Conservation (phyloP, 2,797 vertebrate genomes). For the Poeciliopsis paucimaculata region DNA sequence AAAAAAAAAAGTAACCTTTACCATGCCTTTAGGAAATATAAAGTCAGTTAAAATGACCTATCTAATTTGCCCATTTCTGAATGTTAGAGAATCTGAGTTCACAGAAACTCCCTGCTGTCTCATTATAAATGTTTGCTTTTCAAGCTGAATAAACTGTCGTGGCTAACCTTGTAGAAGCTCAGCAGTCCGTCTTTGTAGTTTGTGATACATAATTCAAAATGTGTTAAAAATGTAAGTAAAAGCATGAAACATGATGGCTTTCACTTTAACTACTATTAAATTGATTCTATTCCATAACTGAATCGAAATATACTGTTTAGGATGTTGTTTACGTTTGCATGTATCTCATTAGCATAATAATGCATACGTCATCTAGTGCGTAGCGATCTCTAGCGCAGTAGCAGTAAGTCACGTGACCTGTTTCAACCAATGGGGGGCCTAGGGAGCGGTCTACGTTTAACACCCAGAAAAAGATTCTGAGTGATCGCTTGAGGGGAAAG, state of each 20-base stretch:
- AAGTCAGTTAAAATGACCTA: background rate
- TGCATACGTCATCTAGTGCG: background rate
- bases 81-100: background rate
- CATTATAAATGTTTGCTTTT: background rate
- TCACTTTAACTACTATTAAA: background rate
- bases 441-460: conserved; percentile 59
- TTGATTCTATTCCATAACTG: background rate
- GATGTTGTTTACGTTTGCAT: background rate
- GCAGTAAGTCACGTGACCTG: conserved; percentile 33
- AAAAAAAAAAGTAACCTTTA: background rate
- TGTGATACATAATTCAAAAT: background rate
- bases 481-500: conserved; percentile 34
- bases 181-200: background rate
- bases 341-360: background rate
- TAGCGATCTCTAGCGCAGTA: background rate
- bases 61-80: background rate
- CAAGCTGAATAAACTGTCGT: background rate
- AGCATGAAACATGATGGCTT: background rate
- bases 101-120: background rate
- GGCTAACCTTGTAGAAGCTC: background rate
- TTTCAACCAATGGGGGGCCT: conserved; percentile 44
- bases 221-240: background rate
- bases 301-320: background rate
- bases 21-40: background rate
- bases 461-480: conserved; percentile 30